Base-by-base conservation (phyloP, 2,888 invertebrate species). In the Oscheius onirici region DNA sequence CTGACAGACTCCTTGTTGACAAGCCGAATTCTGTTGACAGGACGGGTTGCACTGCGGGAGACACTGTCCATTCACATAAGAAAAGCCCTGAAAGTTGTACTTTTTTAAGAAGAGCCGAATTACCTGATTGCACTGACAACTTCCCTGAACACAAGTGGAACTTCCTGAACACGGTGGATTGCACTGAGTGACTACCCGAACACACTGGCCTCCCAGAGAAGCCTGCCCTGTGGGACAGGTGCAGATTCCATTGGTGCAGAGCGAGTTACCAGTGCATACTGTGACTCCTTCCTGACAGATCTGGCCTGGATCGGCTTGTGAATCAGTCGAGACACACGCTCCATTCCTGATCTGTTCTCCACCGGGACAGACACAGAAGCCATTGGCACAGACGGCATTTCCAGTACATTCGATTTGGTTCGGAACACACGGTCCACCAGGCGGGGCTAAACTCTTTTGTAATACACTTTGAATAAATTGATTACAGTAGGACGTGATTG, bases 361-460 rank as follows among this genome's bases (percentile, higher is more conserved):
- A 24, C 83, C 84, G 10, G 86, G 86, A 72, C 87, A 87, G 10
- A 82, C 79, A 63, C 87, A 87, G 54, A 81, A 79, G 8, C 82
- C 85, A 60, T 83, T 81, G 8, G 82, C 84, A 60, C 87, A 87
- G 10, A 85, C 77, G 8, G 85, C 85, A 60, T 86, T 87, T n/a
- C 86, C 86, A 0, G 79, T 71, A 52, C 84, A 86, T 0, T 73
- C 41, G 22, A 79, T 71, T n/a, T 71, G 71, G 13, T 75, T 34
- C 34, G 40, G 57, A 61, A 76, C 69, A 52, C 82, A 82, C 6
- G 76, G 65, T 15, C 81, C 82, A 11, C 86, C 85, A 0, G 86
- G 86, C 10, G 71, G 72, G 11, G 83, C 86, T 81, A 66, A 66
- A 74, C 44, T 11, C 22, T 20, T 61, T 43, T 57, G 34, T 34